phyloP scores from a whole-genome alignment of 2,888 invertebrate species.

The Noctua janthina region DNA sequence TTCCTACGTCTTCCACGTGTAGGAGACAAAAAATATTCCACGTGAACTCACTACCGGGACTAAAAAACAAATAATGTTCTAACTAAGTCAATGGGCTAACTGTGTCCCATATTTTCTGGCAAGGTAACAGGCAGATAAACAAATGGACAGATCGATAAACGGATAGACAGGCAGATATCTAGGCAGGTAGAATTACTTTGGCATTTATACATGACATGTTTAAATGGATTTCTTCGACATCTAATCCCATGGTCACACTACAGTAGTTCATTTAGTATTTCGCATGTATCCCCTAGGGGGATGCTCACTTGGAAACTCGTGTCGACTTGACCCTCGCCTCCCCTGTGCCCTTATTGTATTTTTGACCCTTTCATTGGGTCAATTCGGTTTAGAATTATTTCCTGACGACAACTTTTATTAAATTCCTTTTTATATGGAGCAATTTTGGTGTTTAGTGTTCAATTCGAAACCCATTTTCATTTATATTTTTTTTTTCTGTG shows the following conservation, averaged over 20 bases:
- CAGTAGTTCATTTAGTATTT: slow-evolving; percentile 65
- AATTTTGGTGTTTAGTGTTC: slow-evolving; percentile 12
- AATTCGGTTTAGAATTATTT: slow-evolving; percentile 52
- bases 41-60: background rate
- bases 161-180: background rate
- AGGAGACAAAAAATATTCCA: background rate
- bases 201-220: background rate
- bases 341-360: slow-evolving; percentile 54
- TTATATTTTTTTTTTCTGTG: background rate
- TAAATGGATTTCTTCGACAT: background rate
- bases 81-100: background rate
- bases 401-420: slow-evolving; percentile 39
- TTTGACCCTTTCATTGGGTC: slow-evolving; percentile 63
- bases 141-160: background rate
- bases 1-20: background rate
- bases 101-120: background rate
- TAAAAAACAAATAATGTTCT: background rate
- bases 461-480: background rate
- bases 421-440: slow-evolving; percentile 30
- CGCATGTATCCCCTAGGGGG: slow-evolving; percentile 47
- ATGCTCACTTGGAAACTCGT: slow-evolving; percentile 59
- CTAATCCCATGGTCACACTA: slow-evolving; percentile 39
- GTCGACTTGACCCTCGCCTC: slow-evolving; percentile 54
- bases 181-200: background rate
- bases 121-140: too few relatives aligned